Conservation (phyloP, 2,113 vertebrate genomes). For the Corythornis vintsioides region DNA sequence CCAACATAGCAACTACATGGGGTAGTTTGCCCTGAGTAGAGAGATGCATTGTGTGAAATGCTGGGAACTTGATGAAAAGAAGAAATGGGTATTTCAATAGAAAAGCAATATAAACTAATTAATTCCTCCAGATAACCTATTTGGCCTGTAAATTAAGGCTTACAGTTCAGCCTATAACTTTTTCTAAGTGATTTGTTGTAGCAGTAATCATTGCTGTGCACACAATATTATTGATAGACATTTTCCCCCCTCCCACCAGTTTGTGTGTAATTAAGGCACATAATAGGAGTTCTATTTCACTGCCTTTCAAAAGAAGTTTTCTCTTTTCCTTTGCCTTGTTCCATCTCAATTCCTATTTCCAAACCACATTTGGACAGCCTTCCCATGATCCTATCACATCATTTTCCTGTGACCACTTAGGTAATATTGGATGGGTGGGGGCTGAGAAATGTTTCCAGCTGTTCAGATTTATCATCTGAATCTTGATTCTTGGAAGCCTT, state of each 20-base stretch:
- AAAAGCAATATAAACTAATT: not conserved
- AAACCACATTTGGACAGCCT: not conserved
- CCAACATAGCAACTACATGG: not conserved
- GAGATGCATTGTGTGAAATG: not conserved
- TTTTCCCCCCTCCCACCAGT: not conserved
- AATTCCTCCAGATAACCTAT: not conserved
- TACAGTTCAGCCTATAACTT: not conserved
- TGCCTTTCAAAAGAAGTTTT: not conserved
- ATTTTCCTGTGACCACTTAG: not conserved
- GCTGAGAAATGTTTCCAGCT: not conserved
- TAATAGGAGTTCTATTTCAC: not conserved
- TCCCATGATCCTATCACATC: not conserved
- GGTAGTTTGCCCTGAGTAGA: not conserved
- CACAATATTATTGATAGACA: too few relatives aligned
- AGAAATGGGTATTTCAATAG: not conserved
- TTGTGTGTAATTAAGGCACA: not conserved
- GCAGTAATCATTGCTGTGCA: not conserved
- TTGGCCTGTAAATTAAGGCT: not conserved
- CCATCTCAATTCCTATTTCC: not conserved
- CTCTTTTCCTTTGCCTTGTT: not conserved
- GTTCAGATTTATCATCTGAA: too few relatives aligned
- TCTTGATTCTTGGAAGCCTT: too few relatives aligned
- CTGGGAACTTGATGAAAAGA: not conserved
- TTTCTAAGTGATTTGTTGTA: not conserved
- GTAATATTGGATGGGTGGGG: not conserved